Conservation (phyloP, 2,113 vertebrate species). For the Saguinus midas region DNA sequence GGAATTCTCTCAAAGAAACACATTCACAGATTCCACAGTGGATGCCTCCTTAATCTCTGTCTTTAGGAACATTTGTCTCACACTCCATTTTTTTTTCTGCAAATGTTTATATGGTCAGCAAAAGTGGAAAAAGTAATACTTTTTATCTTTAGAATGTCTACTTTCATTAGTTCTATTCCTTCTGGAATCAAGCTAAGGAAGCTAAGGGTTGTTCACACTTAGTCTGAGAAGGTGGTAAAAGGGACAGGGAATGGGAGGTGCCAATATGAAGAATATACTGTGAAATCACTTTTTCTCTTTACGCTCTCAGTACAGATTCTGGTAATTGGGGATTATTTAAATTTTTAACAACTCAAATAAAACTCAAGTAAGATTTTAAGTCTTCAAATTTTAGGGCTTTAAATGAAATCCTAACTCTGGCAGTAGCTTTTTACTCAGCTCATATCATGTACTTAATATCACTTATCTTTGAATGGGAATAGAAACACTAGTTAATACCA, state of each 20-base stretch:
- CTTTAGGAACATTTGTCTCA: background rate
- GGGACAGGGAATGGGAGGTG: background rate
- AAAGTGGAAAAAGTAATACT: background rate
- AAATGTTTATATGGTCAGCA: background rate
- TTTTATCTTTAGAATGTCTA: background rate
- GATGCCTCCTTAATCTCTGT: background rate
- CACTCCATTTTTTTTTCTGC: background rate
- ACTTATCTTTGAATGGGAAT: constrained; percentile 29
- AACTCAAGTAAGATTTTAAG: background rate
- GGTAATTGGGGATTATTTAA: constrained; percentile 31
- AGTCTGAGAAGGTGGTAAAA: background rate
- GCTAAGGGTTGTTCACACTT: background rate
- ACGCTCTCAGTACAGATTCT: background rate
- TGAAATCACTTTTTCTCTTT: constrained; percentile 1
- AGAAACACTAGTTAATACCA: background rate
- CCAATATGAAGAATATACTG: background rate
- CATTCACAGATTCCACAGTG: background rate
- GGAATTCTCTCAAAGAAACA: background rate
- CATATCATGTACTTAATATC: background rate
- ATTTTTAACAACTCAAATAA: constrained; percentile 19
- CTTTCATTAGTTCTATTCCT: background rate
- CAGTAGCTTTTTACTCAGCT: background rate
- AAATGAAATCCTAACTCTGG: constrained; percentile 31
- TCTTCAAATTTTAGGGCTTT: constrained; percentile 46
- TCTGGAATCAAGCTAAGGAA: background rate